Evolutionary conservation across 2,888 invertebrate genomes (phyloP).

Genomic region (Liodrosophila aerea): DNA sequence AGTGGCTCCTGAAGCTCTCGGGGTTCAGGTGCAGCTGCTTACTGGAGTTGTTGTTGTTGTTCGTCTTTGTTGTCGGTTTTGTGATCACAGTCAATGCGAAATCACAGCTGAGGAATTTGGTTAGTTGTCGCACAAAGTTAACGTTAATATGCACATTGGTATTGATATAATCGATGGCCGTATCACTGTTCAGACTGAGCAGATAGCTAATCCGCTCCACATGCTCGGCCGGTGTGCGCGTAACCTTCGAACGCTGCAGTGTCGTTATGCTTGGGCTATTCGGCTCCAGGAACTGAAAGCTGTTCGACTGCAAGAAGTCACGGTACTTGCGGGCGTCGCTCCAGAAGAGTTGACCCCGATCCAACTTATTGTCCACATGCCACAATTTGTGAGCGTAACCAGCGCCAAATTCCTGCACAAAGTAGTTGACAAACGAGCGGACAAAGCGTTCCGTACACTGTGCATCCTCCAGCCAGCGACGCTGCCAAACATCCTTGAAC

Average conservation of each 20-base stretch:
- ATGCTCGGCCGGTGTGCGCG: slow-evolving; percentile 58
- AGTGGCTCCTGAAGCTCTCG: slow-evolving; percentile 69
- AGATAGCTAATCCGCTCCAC: slow-evolving; percentile 76
- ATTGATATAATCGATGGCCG: slow-evolving; percentile 80
- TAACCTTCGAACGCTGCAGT: slow-evolving; percentile 39
- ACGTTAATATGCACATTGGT: slow-evolving; percentile 80
- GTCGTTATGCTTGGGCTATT: slow-evolving; percentile 31
- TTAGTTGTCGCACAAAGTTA: slow-evolving; percentile 75
- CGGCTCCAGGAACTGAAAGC: slow-evolving; percentile 72
- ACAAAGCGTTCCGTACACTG: slow-evolving; percentile 70
- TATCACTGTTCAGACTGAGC: slow-evolving; percentile 68
- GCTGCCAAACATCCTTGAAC: slow-evolving; percentile 73
- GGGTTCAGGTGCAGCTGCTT: slow-evolving; percentile 52
- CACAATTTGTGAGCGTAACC: slow-evolving; percentile 75
- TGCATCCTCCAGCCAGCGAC: slow-evolving; percentile 65
- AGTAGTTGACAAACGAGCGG: slow-evolving; percentile 71
- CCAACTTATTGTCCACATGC: slow-evolving; percentile 74
- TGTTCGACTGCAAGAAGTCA: slow-evolving; percentile 65
- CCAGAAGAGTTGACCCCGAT: slow-evolving; percentile 72
- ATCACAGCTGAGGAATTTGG: slow-evolving; percentile 80
- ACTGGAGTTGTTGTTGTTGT: slow-evolving; percentile 25
- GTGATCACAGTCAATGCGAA: slow-evolving; percentile 70
- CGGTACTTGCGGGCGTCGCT: slow-evolving; percentile 58
- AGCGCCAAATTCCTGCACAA: slow-evolving; percentile 79
- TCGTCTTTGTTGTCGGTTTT: slow-evolving; percentile 25